Conservation (phyloP, 2,888 invertebrate species). For the Lasioglossum calceatum region DNA sequence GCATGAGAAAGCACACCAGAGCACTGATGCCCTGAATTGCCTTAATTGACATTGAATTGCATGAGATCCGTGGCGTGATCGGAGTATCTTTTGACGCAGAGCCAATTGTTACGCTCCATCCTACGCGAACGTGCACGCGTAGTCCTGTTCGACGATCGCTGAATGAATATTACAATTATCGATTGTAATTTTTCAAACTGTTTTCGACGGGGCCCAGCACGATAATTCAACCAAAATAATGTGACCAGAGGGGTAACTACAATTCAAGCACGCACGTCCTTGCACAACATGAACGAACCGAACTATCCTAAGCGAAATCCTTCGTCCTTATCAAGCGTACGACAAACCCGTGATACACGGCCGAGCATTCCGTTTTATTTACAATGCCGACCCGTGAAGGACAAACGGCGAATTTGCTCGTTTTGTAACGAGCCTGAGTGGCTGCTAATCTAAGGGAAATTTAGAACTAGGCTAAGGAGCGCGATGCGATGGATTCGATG, state of each 20-base stretch:
- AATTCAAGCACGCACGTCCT: slow-evolving; percentile 28
- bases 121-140: slow-evolving; percentile 30
- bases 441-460: slow-evolving; percentile 58
- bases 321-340: slow-evolving; percentile 26
- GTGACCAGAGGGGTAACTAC: slow-evolving; percentile 19
- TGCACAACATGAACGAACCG: not conserved
- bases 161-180: slow-evolving; percentile 52
- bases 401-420: slow-evolving; percentile 54
- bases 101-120: slow-evolving; percentile 45
- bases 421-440: slow-evolving; percentile 57
- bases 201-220: slow-evolving; percentile 40
- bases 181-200: slow-evolving; percentile 62
- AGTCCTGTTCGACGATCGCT: slow-evolving; percentile 16
- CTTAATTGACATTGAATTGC: slow-evolving; percentile 51
- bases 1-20: slow-evolving; percentile 15
- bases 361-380: slow-evolving; percentile 48
- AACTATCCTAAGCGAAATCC: not conserved
- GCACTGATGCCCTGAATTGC: not conserved
- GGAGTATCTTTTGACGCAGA: slow-evolving; percentile 36
- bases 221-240: slow-evolving; percentile 53
- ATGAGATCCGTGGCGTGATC: slow-evolving; percentile 29
- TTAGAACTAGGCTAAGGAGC: slow-evolving; percentile 50
- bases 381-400: slow-evolving; percentile 41
- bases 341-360: slow-evolving; percentile 32
- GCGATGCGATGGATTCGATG: not conserved